Conservation (phyloP, 2,888 invertebrate species). For the Yponomeuta sedellus region DNA sequence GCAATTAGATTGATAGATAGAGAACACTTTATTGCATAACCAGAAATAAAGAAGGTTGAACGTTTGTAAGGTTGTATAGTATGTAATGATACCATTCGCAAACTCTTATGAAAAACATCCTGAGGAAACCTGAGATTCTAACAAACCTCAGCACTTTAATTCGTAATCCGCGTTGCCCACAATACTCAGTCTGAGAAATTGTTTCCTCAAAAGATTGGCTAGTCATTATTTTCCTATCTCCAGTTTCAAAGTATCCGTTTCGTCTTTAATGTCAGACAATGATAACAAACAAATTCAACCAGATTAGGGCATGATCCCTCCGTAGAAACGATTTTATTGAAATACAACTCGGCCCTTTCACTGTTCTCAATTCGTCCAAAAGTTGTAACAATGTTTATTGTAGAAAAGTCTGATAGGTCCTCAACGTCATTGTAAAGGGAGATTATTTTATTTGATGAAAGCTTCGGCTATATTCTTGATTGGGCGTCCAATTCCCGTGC, state of each 20-base stretch:
- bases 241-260: neutral
- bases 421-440: neutral
- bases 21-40: no score
- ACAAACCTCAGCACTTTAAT: no score
- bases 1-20: no score
- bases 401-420: neutral
- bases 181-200: no score
- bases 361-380: neutral
- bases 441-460: neutral
- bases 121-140: no score
- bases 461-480: neutral
- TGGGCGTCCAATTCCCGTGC: no score
- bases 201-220: no score
- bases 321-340: neutral
- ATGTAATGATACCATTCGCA: no score
- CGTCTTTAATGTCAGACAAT: neutral
- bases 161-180: no score
- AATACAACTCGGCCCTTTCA: neutral
- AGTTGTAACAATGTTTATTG: neutral
- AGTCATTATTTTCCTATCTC: neutral
- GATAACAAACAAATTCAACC: neutral
- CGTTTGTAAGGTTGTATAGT: no score
- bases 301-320: neutral
- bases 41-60: no score
- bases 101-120: no score